Conservation (phyloP, 2,888 invertebrate species). For the Sarcophaga variegata region DNA sequence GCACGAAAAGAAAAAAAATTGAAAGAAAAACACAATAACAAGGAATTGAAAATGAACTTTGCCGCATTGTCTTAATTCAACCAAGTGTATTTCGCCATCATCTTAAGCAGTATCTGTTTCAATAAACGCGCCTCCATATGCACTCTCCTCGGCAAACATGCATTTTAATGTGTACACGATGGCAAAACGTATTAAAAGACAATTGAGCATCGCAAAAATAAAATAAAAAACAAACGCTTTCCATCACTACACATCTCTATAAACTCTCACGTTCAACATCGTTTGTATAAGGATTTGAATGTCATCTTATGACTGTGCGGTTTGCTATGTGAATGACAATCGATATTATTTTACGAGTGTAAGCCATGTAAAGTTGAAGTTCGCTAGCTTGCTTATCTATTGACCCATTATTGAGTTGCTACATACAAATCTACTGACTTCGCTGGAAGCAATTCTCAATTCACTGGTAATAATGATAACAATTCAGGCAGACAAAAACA, state of each 20-base stretch:
- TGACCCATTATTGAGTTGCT: no score
- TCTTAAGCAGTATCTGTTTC: background rate
- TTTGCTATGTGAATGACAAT: slow-evolving; percentile 50
- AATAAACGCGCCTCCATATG: background rate
- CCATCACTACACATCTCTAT: no score
- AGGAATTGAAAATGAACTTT: slow-evolving; percentile 18
- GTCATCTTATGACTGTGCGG: slow-evolving; percentile 33
- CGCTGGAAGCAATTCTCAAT: background rate
- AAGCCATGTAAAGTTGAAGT: slow-evolving; percentile 46
- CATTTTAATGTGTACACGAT: no score
- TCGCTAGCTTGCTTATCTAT: slow-evolving; percentile 10
- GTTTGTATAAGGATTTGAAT: slow-evolving; percentile 13
- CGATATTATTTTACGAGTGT: slow-evolving; percentile 50
- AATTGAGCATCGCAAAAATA: background rate
- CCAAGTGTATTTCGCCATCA: slow-evolving; percentile 24
- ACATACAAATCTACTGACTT: no score
- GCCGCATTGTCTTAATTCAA: background rate
- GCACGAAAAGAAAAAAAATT: background rate
- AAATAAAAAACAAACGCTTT: background rate
- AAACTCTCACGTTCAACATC: background rate
- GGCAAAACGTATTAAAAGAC: background rate
- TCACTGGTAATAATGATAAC: background rate
- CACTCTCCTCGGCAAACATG: no score
- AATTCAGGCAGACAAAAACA: background rate
- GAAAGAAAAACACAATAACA: no score